Base-by-base conservation (phyloP, 2,797 vertebrate genomes). In the Hemibagrus guttatus region DNA sequence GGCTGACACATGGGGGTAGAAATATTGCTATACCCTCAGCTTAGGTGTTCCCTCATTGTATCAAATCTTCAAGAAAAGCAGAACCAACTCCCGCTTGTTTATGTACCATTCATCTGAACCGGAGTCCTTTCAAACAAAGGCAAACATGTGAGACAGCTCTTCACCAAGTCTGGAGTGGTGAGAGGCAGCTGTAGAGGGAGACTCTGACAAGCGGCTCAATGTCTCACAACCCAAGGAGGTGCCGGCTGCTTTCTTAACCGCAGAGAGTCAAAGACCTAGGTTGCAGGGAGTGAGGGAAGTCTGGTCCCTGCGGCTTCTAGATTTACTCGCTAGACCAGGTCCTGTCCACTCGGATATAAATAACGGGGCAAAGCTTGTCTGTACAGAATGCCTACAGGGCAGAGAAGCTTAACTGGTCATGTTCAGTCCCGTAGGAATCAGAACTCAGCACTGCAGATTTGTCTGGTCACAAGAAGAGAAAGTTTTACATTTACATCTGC, bases 241-340 rank as follows among this genome's bases (percentile, higher is more conserved):
- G 81, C 83, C 58, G 79, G 87, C 87, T 86, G 63, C 81, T 87
- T 82, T 75, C 74, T 85, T 87, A 84, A 89, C 84, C 80, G 63
- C 54, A 86, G 58, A 84, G 88, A 76, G 83, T 85, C 64, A 35
- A 78, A 91, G 89, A 87, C 81, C 80, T 84, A 81, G 87, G 69
- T 89, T 79, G 80, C 63, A 87, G 49, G 68, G 81, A 89, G 76
- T 74, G 87, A 90, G 64, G 85, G 84, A 86, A 87, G 84, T 84
- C 85, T 83, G 89, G 76, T 90, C 83, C 87, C 9, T 2, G 81
- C 9, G 78, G 88, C 69, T 91, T 91, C 87, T 82, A 91, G 84
- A 91, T 90, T 91, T 92, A 93, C 87, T 87, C 28, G 72, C 66
- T 68, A 90, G 87, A 91, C 90, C 89, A 89, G 84, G 74, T 66